Percentiles rank a stretch among this genome's conserved stretches.
These are phyloP conservation scores for Thinocorus orbignyianus DNA, from an alignment of 2,113 vertebrate species.

Conservation along the genomic window DNA sequence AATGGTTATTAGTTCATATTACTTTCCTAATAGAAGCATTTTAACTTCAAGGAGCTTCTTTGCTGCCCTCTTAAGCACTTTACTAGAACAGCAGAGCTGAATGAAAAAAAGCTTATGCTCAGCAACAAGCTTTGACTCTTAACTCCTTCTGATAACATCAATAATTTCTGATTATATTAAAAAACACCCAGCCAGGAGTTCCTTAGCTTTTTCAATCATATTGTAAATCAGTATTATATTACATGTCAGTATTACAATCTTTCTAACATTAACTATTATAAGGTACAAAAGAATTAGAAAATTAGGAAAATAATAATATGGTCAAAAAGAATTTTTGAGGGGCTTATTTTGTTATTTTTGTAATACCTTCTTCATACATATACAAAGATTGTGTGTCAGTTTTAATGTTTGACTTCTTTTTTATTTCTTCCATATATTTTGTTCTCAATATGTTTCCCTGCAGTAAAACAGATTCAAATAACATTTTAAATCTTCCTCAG, in stretches of 20 bases:
- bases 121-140: not conserved
- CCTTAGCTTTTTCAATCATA: not conserved
- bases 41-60: slow-evolving; percentile 50
- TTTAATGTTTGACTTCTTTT: not conserved
- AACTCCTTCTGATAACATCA: not conserved
- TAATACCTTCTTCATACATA: not conserved
- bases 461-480: not conserved
- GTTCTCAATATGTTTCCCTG: not conserved
- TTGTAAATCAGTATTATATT: not conserved
- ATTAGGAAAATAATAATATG: not conserved
- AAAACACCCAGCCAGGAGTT: not conserved
- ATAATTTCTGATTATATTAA: not conserved
- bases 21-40: not conserved
- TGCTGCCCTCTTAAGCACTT: slow-evolving; percentile 74
- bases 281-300: not conserved
- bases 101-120: not conserved
- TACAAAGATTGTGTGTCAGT: not conserved
- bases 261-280: not conserved
- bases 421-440: not conserved
- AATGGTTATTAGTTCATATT: not conserved
- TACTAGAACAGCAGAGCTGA: not conserved
- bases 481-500: not conserved
- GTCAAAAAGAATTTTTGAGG: not conserved
- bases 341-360: not conserved
- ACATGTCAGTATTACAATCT: not conserved